Conservation (phyloP, 2,888 invertebrate species). For the Bimastos eiseni region DNA sequence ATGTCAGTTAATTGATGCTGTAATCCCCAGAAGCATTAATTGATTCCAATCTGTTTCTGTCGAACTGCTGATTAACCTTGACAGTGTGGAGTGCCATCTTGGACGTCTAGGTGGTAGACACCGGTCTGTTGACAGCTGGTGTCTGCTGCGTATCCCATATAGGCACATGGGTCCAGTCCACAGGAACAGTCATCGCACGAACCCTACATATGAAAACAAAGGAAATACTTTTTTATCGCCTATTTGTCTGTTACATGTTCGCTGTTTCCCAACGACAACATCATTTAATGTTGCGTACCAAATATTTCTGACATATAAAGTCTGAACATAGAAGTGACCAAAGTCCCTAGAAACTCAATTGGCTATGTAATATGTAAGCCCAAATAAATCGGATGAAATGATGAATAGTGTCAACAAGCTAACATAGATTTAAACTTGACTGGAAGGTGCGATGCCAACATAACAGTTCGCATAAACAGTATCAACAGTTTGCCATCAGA, state of each 20-base stretch:
- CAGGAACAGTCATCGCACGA: not conserved
- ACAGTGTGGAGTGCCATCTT: not conserved
- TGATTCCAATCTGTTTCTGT: not conserved
- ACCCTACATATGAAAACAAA: not conserved
- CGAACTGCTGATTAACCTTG: not conserved
- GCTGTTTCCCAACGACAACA: no score
- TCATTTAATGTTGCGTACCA: no score
- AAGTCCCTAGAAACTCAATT: no score
- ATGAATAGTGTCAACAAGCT: not conserved
- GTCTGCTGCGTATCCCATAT: slow-evolving; percentile 20
- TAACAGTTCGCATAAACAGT: not conserved
- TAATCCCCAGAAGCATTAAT: not conserved
- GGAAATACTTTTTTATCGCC: not conserved
- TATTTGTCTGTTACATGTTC: no score
- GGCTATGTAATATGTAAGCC: no score
- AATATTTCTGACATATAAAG: no score
- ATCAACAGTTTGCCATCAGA: no score
- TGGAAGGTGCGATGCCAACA: not conserved
- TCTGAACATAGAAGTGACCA: no score
- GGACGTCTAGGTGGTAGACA: not conserved
- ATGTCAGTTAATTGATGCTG: not conserved
- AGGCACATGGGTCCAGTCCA: not conserved
- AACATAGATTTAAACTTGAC: not conserved
- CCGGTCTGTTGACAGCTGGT: not conserved
- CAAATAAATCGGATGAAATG: no score